Conservation (phyloP, 2,113 vertebrate species). For the Steatornis caripensis region DNA sequence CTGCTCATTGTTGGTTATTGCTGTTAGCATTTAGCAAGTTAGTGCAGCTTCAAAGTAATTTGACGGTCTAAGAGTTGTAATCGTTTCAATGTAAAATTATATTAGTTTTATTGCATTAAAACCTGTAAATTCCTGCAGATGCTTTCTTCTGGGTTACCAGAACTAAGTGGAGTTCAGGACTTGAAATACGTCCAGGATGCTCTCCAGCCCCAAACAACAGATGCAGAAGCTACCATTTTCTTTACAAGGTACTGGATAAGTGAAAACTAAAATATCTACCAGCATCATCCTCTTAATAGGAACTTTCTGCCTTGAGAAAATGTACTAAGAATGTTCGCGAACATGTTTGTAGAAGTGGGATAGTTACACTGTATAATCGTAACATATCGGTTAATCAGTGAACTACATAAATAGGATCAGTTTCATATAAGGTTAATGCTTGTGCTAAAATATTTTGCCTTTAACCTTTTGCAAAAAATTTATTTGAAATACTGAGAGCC, state of each 20-base stretch:
- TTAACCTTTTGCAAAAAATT: neutral
- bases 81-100: neutral
- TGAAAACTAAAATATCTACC: neutral
- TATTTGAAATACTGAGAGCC: neutral
- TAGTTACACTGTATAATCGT: neutral
- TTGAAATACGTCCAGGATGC: conserved; percentile 96
- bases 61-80: neutral
- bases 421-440: neutral
- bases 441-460: neutral
- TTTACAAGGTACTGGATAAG: conserved; percentile 87
- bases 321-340: neutral
- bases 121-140: conserved; percentile 74
- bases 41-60: neutral
- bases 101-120: neutral
- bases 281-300: neutral
- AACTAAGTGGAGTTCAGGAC: conserved; percentile 88
- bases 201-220: conserved; percentile 92
- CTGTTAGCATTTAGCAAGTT: neutral
- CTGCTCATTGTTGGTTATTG: neutral
- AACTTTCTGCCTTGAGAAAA: neutral
- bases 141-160: conserved; percentile 93
- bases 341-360: neutral
- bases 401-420: neutral
- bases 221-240: conserved; percentile 96
- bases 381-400: neutral